Evolutionary conservation across 2,797 vertebrate species (phyloP), one percentile per base, ranked within the genome.

Genomic region (Benthosema pterotum): DNA sequence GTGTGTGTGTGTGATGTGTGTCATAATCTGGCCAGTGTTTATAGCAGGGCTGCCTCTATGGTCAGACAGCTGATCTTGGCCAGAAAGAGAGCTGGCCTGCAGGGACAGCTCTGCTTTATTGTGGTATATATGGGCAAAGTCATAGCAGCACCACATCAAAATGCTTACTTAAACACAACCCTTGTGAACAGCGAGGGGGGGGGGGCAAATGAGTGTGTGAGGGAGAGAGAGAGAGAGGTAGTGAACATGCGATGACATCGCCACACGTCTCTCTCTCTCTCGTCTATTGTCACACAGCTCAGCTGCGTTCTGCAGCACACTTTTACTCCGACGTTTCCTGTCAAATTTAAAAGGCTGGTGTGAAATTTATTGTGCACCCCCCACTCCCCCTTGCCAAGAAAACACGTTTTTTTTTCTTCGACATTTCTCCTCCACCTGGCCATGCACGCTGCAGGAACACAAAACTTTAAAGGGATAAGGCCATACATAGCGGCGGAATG

Each of bases 31-130:
- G 83, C 74, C 70, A 72, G 73, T 86, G 80, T 89, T 87, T 85
- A 87, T 74, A 79, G 75, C 75, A 63, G 60, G 60, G 74, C 82
- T 68, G 74, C 65, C 65, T 81, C 74, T 83, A 86, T 57, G 63
- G 85, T 89, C 83, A 87, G 85, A 86, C 85, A 86, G 85, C 77
- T 90, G 84, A 89, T 89, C 79, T 83, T 88, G 87, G 82, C 85
- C 83, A 86, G 87, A 61, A 71, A 56, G n/a, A 83, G 71, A 69
- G 64, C 52, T 47, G 14, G 72, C 75, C 83, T 69, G 46, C 49
- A 60, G 83, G 82, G 83, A 86, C 75, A 4, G 52, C 67, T n/a
- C 57, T 70, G 74, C 16, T 84, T 83, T 76, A 71, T 67, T 85
- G 81, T 65, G 79, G 73, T 76, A 75, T 77, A 69, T 76, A 75